Evolutionary conservation across 2,113 vertebrate genomes (phyloP), one percentile per base, ranked within the genome.

Genomic region (Sinocyclocheilus anshuiensis): DNA sequence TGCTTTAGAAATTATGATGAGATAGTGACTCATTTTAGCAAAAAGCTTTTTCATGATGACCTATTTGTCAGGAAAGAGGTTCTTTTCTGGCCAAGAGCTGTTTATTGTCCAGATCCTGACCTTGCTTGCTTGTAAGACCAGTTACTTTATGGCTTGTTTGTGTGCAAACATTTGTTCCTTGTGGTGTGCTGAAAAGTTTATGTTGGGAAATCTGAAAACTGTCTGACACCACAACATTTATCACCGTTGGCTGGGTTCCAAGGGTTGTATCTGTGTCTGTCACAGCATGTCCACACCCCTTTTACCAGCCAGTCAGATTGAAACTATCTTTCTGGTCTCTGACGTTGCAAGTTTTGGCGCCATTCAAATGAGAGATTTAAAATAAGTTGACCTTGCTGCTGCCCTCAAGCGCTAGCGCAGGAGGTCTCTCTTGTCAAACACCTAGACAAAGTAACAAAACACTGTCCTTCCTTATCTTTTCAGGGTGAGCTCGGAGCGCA

Each of bases 401-500:
- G 22, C 20, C 36, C 7, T 81, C 1, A 6, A 36, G 20, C 81
- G 42, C 4, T 65, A 16, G 13, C 39, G 11, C 55, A 36, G 20
- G 2, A 8, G 11, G 26, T 9, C 18, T 39, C 15, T 76, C n/a
- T 48, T 76, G 2, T 57, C 36, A 84, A 12, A 22, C 45, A 13
- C 9, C 8, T 0, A 76, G 71, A 1, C 42, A 84, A 61, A 24
- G 45, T 59, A 36, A 74, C 20, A 22, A 15, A 1, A 9, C 59
- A 33, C 4, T 53, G 20, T 81, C n/a, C 33, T 57, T 39, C n/a
- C 3, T 81, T 78, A 12, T 82, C 4, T 85, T 18, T 83, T 2
- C 50, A 90, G 89, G 89, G 89, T 90, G 89, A 90, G 89, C 86
- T 90, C 89, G 76, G 89, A 90, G 76, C 89, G 89, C 86, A 90